These are phyloP conservation scores for Caenorhabditis sp. DNA, from an alignment of 2,888 invertebrate genomes.

Conservation along the genomic window DNA sequence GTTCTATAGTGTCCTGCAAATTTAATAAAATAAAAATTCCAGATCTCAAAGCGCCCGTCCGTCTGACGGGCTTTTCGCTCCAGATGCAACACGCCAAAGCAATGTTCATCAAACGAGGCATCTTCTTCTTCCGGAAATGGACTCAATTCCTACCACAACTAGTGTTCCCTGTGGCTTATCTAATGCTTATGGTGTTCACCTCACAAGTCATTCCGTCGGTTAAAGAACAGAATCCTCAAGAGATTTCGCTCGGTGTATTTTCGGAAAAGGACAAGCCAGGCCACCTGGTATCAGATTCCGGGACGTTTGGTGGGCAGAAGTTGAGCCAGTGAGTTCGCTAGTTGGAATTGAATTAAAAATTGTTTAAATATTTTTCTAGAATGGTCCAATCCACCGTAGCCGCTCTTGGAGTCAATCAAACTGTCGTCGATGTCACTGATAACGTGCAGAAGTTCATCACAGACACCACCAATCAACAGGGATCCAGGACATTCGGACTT, in stretches of 20 bases:
- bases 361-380: conserved; percentile 11
- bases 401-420: conserved; percentile 32
- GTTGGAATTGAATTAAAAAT: neutral
- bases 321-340: conserved; percentile 34
- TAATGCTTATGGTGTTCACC: conserved; percentile 63
- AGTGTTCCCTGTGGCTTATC: conserved; percentile 72
- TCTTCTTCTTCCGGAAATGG: conserved; percentile 77
- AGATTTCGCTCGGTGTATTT: conserved; percentile 56
- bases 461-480: conserved; percentile 49
- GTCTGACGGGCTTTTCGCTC: conserved; percentile 68
- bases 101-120: conserved; percentile 76
- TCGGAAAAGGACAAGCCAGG: conserved; percentile 39
- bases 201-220: conserved; percentile 65
- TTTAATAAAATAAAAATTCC: conserved; percentile 1
- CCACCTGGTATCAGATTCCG: conserved; percentile 41
- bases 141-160: conserved; percentile 78
- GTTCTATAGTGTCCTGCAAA: neutral
- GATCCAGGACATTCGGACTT: conserved; percentile 72
- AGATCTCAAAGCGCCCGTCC: conserved; percentile 59
- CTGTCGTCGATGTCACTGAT: conserved; percentile 28
- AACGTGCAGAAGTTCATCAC: conserved; percentile 42
- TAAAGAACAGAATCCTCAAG: conserved; percentile 65
- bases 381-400: conserved; percentile 39
- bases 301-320: conserved; percentile 9
- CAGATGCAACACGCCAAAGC: conserved; percentile 73